phyloP scores from a whole-genome alignment of 2,797 vertebrate genomes.

The Etheostoma nigrum region DNA sequence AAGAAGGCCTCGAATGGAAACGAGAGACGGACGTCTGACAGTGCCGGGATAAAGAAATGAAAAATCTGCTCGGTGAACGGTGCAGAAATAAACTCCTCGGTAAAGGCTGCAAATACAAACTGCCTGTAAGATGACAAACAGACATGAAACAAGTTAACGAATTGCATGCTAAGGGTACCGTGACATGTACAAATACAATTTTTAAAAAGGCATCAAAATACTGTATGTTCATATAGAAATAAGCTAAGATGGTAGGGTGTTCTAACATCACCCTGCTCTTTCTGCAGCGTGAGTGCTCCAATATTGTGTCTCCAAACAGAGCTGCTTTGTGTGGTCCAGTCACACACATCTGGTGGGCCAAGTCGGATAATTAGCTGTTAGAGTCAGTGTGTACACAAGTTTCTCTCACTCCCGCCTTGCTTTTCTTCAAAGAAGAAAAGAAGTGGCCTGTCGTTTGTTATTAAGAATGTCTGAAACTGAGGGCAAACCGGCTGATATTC shows the following conservation, averaged over 20 bases:
- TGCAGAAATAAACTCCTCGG: conserved; percentile 93
- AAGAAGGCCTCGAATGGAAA: conserved; percentile 97
- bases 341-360: conserved; percentile 78
- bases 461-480: conserved; percentile 77
- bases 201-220: neutral
- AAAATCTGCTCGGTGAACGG: conserved; percentile 98
- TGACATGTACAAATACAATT: neutral
- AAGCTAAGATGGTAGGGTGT: conserved; percentile 11
- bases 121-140: conserved; percentile 84
- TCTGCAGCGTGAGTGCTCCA: conserved; percentile 43
- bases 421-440: conserved; percentile 83
- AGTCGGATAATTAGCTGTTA: conserved; percentile 79
- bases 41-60: conserved; percentile 94
- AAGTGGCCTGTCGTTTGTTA: conserved; percentile 70
- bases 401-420: conserved; percentile 74
- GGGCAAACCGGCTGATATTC: conserved; percentile 79
- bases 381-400: conserved; percentile 80
- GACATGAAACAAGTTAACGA: neutral
- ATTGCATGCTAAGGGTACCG: conserved; percentile 1
- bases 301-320: conserved; percentile 78
- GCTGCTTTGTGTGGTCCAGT: conserved; percentile 71
- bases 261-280: conserved; percentile 42
- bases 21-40: conserved; percentile 87
- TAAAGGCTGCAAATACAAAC: conserved; percentile 94
- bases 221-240: conserved; percentile 22